These are phyloP conservation scores for Melangyna quadrimaculata DNA, from an alignment of 2,888 invertebrate species.

Conservation along the genomic window DNA sequence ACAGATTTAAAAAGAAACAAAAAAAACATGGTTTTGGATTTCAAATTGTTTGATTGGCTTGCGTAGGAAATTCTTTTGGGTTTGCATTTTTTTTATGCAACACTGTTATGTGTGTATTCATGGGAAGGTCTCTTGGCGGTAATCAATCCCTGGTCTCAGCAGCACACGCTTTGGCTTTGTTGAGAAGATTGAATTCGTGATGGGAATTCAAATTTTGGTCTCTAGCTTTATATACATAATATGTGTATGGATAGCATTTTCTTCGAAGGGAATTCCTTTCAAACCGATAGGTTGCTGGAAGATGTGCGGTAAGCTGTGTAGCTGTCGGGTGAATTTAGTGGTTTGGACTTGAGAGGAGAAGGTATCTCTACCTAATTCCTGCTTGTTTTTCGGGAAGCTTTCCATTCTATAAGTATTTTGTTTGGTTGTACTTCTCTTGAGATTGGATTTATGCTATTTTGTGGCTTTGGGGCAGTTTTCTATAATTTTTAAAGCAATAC, in stretches of 20 bases:
- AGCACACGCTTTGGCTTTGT: constrained; percentile 56
- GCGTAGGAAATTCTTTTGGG: background rate
- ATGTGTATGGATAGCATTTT: background rate
- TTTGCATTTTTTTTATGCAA: background rate
- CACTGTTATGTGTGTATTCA: constrained; percentile 10
- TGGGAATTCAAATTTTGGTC: constrained; percentile 53
- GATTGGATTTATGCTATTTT: constrained; percentile 33
- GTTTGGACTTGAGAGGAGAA: background rate
- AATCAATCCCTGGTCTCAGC: constrained; percentile 21
- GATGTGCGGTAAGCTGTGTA: background rate
- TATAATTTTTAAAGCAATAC: constrained; percentile 1
- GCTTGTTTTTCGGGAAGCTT: constrained; percentile 18
- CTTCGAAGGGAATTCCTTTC: constrained; percentile 39
- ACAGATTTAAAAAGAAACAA: too few relatives aligned
- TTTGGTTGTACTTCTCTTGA: background rate
- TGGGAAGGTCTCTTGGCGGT: constrained; percentile 62
- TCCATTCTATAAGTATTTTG: background rate
- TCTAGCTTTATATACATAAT: background rate
- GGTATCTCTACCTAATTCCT: too few relatives aligned
- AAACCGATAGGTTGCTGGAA: constrained; percentile 4
- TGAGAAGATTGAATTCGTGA: constrained; percentile 58
- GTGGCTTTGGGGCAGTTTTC: constrained; percentile 56
- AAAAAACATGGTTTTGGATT: constrained; percentile 40
- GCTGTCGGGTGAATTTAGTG: constrained; percentile 24
- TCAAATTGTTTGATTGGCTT: background rate